Percentiles rank a stretch among this genome's conserved stretches.
Conservation (phyloP, 2,113 vertebrate species). For the Oryzias celebensis region DNA sequence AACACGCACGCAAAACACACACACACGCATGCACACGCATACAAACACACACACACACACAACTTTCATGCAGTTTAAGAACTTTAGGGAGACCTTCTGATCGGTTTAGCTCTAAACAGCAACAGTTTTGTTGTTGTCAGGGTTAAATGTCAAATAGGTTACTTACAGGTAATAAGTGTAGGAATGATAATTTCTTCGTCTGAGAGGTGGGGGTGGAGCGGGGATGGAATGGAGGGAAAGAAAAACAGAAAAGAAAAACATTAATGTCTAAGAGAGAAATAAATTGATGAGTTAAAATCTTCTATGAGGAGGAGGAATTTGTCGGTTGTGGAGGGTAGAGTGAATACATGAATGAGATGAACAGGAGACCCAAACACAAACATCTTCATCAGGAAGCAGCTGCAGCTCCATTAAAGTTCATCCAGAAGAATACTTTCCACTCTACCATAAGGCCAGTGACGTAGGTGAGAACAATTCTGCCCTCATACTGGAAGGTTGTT, state of each 20-base stretch:
- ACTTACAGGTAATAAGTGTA: constrained; percentile 71
- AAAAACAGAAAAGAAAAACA: constrained; percentile 51
- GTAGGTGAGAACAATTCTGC: too few relatives aligned
- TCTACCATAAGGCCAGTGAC: too few relatives aligned
- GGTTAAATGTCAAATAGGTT: constrained; percentile 56
- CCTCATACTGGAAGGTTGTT: too few relatives aligned
- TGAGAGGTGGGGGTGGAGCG: constrained; percentile 50
- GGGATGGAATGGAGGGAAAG: constrained; percentile 54
- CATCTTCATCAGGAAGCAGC: not conserved
- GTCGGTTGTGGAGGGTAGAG: constrained; percentile 18
- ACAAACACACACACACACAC: constrained; percentile 5
- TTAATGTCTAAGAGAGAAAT: constrained; percentile 53
- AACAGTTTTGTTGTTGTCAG: too few relatives aligned
- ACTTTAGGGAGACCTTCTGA: too few relatives aligned
- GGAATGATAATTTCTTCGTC: constrained; percentile 67
- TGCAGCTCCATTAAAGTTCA: too few relatives aligned
- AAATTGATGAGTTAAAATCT: constrained; percentile 31
- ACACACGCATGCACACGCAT: too few relatives aligned
- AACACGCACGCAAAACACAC: too few relatives aligned
- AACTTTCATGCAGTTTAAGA: too few relatives aligned
- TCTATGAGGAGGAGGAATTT: constrained; percentile 18
- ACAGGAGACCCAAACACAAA: not conserved
- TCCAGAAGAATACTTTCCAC: too few relatives aligned
- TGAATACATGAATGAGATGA: not conserved
- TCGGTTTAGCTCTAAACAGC: too few relatives aligned